Evolutionary conservation across 2,888 invertebrate genomes (phyloP), one percentile per base, ranked within the genome.

Genomic region (Cryptocephalus moraei): DNA sequence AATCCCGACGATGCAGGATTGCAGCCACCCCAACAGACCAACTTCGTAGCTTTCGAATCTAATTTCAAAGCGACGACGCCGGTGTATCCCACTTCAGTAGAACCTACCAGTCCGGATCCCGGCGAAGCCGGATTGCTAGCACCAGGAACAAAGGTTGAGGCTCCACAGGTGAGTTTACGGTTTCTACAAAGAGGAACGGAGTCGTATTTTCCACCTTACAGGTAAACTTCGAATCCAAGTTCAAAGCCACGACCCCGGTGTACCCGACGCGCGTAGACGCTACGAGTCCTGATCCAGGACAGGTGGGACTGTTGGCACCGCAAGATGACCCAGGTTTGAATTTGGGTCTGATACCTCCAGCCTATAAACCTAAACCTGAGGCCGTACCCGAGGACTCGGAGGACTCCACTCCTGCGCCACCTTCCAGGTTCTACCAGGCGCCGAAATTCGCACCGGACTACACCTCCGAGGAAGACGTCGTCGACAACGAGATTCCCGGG

Each of bases 251-350:
- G 8, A 62, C 62, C 4, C 63, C 63, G 1, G 59, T 56, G 14
- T 64, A 62, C 50, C 65, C 65, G 8, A 50, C 43, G 45, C 51
- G 49, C 9, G 64, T 64, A 1, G 62, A 62, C 13, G 36, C 57
- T 1, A 61, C 62, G 12, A 50, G 52, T 33, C 48, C 52, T 13
- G 32, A 52, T 38, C 56, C 58, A 1, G 49, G 49, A n/a, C 31
- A 32, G 11, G 32, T 9, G 8, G 14, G 13, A 8, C 9, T 41
- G 9, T 3, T n/a, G 13, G 31, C 14, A 3, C 9, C 41, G 2
- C 12, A 12, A 8, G 10, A 40, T 10, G 8, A 2, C 13, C 14
- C 6, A 2, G 36, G 36, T 4, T 11, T 36, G 6, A n/a, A 11
- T 6, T 43, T 14, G 8, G 43, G 36, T 14, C 8, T 43, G n/a